Conservation (phyloP, 1,140 invertebrate species). For the Pectinophora gossypiella region DNA sequence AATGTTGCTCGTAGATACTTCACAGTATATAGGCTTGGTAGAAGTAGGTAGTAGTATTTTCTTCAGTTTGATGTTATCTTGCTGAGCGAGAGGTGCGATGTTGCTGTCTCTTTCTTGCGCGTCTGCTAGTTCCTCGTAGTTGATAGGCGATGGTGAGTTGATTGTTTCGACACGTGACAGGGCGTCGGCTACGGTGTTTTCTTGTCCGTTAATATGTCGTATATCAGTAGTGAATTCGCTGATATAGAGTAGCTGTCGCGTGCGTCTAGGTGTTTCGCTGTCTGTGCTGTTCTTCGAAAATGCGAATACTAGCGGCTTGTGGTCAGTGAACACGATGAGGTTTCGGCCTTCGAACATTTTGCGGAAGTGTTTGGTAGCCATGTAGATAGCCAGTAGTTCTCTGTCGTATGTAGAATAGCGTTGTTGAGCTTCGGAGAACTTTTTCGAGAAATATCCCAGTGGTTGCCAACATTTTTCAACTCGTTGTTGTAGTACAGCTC, state of each 20-base stretch:
- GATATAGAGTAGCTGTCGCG: slow-evolving; percentile 4
- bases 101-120: not conserved
- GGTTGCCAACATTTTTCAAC: not conserved
- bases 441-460: too few relatives aligned
- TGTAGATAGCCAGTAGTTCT: not conserved
- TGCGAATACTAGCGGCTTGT: not conserved
- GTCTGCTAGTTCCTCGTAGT: slow-evolving; percentile 9
- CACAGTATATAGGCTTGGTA: not conserved
- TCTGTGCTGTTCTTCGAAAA: not conserved
- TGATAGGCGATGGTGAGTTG: slow-evolving; percentile 7
- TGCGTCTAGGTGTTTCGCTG: slow-evolving; percentile 17
- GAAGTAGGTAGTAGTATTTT: too few relatives aligned
- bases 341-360: not conserved
- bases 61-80: not conserved
- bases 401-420: not conserved
- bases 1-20: not conserved
- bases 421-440: not conserved
- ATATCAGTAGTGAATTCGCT: slow-evolving; percentile 8
- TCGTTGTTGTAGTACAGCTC: slow-evolving; percentile 6
- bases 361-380: not conserved
- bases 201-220: not conserved
- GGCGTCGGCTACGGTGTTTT: slow-evolving; percentile 21
- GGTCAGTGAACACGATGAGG: not conserved
- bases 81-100: not conserved
- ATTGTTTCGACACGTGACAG: slow-evolving; percentile 12